Evolutionary conservation across 2,888 invertebrate species (phyloP).

Genomic region (Rapana venosa): DNA sequence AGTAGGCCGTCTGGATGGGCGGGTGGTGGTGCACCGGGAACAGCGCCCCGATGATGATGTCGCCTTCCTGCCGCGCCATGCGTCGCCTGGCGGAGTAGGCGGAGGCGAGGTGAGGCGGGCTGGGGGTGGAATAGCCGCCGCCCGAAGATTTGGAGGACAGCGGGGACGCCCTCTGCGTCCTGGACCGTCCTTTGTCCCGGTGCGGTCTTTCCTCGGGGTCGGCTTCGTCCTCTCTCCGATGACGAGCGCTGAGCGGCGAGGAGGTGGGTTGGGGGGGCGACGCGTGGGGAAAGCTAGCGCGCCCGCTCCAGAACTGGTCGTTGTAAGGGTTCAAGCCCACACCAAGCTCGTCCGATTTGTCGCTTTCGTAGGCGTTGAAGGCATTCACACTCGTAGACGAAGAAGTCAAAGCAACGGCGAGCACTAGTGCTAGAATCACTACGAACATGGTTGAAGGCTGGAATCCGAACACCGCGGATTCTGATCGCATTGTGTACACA

Average conservation of each 20-base stretch:
- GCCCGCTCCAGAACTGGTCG: neutral
- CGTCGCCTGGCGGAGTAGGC: constrained; percentile 51
- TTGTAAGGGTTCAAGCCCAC: neutral
- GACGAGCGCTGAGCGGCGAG: neutral
- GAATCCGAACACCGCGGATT: neutral
- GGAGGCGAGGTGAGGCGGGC: neutral
- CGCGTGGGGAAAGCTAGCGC: neutral
- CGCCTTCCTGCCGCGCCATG: constrained; percentile 79
- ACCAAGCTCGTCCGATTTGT: neutral
- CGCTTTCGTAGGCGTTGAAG: neutral
- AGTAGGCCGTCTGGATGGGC: constrained; percentile 69
- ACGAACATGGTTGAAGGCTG: neutral
- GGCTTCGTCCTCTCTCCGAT: neutral
- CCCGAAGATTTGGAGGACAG: neutral
- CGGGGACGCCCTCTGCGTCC: neutral
- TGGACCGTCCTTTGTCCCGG: neutral
- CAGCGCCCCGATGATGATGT: constrained; percentile 82
- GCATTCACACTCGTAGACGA: neutral
- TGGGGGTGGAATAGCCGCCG: neutral
- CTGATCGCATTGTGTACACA: neutral
- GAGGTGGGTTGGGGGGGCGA: neutral
- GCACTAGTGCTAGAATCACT: neutral
- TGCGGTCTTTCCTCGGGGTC: neutral
- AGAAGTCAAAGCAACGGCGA: neutral
- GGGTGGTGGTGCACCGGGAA: constrained; percentile 81